Base-by-base conservation (phyloP, 1,140 invertebrate species). In the Caenorhabditis tropicalis region DNA sequence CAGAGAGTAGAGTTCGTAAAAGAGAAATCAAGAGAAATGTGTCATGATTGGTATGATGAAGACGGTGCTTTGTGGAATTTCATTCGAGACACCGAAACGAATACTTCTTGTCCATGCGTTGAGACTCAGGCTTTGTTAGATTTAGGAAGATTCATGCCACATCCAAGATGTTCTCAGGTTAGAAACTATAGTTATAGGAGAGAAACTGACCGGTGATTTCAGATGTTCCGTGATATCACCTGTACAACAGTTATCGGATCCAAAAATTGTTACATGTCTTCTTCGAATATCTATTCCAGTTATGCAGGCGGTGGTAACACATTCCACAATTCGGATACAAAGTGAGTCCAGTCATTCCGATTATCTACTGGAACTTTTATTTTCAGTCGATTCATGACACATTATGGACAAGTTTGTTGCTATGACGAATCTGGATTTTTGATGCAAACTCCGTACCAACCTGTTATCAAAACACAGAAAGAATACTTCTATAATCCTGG, bases 371-470 rank as follows among this genome's bases (percentile, higher is more conserved):
- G n/a, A n/a, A n/a, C n/a, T n/a, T n/a, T n/a, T 36, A 31, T 53
- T 65, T 86, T 87, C 82, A 91, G 89, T 9, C 88, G 88, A 10
- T 90, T 91, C 82, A 83, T 88, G 39, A 90, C 89, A 29, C 90
- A 91, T 58, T 90, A 90, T 74, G 89, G 89, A n/a, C 89, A 90
- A 87, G 90, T 90, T 43, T 90, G 89, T 82, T 90, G 89, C 58
- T 90, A 90, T 74, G 89, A 91, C 53, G 84, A 85, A 16, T 56
- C 88, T 31, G 89, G 90, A 6, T 88, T 87, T 36, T 85, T 90
- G 27, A 90, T 90, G 83, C 89, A 90, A 81, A 90, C 89, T 9
- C 88, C 87, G 1, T 90, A 90, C 53, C 89, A 90, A 49, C 90
- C 89, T 12, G 90, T 91, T n/a, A 88, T 91, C 53, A 90, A 91